phyloP scores from a whole-genome alignment of 2,113 vertebrate species.

The Dasypus novemcinctus region DNA sequence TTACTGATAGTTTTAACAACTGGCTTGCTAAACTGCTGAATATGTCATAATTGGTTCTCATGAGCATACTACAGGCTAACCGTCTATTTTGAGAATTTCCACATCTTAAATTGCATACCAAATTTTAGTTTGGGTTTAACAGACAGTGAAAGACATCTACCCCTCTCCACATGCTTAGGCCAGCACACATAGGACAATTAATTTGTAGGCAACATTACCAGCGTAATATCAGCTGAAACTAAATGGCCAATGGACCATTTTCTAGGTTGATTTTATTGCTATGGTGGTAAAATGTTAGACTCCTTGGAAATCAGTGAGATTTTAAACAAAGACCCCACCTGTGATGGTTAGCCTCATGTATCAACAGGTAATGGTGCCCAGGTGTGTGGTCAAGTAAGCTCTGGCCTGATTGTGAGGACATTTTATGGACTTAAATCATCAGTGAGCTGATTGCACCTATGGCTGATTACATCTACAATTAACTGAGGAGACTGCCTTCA shows the following conservation, averaged over 20 bases:
- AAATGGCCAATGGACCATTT: not conserved
- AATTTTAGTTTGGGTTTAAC: not conserved
- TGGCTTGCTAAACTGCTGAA: not conserved
- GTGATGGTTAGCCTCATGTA: too few species aligned
- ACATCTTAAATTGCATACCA: not conserved
- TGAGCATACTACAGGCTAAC: not conserved
- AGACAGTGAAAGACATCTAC: not conserved
- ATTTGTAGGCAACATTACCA: not conserved
- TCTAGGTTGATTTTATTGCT: not conserved
- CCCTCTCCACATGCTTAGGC: not conserved
- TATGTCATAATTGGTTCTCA: not conserved
- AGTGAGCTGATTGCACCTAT: too few species aligned
- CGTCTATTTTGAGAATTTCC: constrained; percentile 6
- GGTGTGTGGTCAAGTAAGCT: too few species aligned
- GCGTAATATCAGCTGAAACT: not conserved
- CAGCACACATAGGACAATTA: not conserved
- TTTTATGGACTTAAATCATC: too few species aligned
- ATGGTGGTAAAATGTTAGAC: constrained; percentile 10
- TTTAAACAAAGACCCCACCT: not conserved
- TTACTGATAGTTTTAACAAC: not conserved
- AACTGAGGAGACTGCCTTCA: too few species aligned
- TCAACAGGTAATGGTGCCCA: too few species aligned
- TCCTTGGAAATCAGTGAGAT: not conserved
- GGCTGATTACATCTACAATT: too few species aligned
- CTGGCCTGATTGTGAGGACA: too few species aligned